phyloP scores from a whole-genome alignment of 2,888 invertebrate genomes.

The Lydus trimaculatus region DNA sequence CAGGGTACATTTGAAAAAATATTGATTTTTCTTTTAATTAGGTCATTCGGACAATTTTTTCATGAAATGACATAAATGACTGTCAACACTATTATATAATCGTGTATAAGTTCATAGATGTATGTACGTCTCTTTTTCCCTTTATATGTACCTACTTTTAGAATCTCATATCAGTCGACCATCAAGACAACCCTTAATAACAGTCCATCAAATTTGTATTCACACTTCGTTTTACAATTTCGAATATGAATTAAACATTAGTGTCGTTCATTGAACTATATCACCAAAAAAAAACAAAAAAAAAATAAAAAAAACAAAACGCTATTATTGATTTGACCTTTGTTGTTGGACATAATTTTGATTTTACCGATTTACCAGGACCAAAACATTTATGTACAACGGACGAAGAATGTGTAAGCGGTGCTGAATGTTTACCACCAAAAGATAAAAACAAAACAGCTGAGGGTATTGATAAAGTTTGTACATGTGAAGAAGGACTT shows the following conservation, averaged over 20 bases:
- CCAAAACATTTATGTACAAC: conserved; percentile 53
- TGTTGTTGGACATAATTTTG: conserved; percentile 12
- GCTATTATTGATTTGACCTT: conserved; percentile 16
- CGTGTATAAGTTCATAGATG: background rate
- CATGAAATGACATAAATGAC: background rate
- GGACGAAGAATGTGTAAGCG: conserved; percentile 53
- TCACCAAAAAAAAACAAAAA: conserved; percentile 8
- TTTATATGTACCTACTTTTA: background rate
- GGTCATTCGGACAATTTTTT: background rate
- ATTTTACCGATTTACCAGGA: conserved; percentile 43
- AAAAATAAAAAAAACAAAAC: conserved; percentile 9
- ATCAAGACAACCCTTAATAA: conserved; percentile 10
- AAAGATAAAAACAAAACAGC: conserved; percentile 38
- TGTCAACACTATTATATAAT: background rate
- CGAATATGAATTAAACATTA: conserved; percentile 31
- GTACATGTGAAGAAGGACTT: conserved; percentile 48
- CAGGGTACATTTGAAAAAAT: background rate
- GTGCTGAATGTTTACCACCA: conserved; percentile 50
- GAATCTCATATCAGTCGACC: background rate
- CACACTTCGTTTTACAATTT: conserved; percentile 18
- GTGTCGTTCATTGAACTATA: conserved; percentile 26
- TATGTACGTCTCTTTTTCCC: background rate
- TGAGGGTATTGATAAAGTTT: conserved; percentile 35
- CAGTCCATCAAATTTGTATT: conserved; percentile 22
- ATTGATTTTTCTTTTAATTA: conserved; percentile 12